Conservation (phyloP, 2,797 vertebrate species). For the Erethizon dorsatum region DNA sequence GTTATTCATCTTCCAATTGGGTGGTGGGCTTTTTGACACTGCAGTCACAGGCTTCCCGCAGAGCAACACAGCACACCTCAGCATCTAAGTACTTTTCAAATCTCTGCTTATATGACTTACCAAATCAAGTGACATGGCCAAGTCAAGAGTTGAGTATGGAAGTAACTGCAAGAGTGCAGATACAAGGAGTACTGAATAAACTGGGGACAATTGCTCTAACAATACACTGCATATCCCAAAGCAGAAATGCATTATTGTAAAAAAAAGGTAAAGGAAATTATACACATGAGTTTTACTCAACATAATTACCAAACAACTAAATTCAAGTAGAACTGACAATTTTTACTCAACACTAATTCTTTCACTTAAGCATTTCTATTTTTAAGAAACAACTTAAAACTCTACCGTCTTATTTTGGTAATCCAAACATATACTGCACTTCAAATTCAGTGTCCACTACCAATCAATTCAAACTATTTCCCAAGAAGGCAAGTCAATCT, state of each 20-base stretch:
- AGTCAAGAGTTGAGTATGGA: not conserved
- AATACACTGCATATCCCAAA: not conserved
- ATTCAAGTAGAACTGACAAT: not conserved
- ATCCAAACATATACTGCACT: not conserved
- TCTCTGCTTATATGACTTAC: not conserved
- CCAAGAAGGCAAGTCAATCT: not conserved
- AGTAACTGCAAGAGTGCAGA: not conserved
- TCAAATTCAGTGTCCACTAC: not conserved
- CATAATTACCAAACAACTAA: slow-evolving; percentile 29
- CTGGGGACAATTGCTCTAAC: not conserved
- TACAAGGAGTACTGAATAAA: not conserved
- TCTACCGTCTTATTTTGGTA: not conserved
- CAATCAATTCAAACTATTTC: slow-evolving; percentile 13
- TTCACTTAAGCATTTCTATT: slow-evolving; percentile 24
- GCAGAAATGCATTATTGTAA: not conserved
- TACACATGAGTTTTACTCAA: not conserved
- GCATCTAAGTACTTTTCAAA: slow-evolving; percentile 14
- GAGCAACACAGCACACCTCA: not conserved
- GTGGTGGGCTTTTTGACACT: not conserved
- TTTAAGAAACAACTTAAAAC: slow-evolving; percentile 17
- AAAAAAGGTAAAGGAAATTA: not conserved
- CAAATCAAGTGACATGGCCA: slow-evolving; percentile 22
- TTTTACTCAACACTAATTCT: not conserved
- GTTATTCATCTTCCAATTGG: not conserved
- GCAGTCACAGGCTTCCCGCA: not conserved